A percentile compares a stretch with the other conserved stretches of the same genome.
Conservation (phyloP, 2,797 vertebrate genomes). For the Sebastolobus alascanus region DNA sequence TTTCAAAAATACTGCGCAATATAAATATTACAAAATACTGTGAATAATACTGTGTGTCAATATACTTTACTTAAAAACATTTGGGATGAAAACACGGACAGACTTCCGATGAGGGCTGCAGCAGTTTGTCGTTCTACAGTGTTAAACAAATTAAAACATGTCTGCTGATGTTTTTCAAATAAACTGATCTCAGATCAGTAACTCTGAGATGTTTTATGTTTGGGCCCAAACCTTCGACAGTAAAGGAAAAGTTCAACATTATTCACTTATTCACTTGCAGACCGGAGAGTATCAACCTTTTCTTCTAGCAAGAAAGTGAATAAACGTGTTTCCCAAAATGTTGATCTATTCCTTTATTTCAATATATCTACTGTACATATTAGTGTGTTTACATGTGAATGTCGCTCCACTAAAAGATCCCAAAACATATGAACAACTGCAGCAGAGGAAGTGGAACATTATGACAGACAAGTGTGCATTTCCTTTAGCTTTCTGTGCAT, state of each 20-base stretch:
- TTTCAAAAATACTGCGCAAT: slow-evolving; percentile 71
- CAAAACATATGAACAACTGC: slow-evolving; percentile 1
- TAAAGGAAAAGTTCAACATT: background rate
- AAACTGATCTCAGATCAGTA: slow-evolving; percentile 4
- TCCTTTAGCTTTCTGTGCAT: background rate
- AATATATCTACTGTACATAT: background rate
- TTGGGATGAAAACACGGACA: slow-evolving; percentile 36
- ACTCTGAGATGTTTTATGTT: background rate
- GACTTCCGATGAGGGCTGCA: slow-evolving; percentile 23
- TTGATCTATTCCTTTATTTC: background rate
- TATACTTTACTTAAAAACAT: slow-evolving; percentile 59
- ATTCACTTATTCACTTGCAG: background rate
- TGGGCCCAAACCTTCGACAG: background rate
- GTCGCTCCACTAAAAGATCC: background rate
- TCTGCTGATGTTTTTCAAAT: background rate
- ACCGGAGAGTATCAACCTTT: background rate
- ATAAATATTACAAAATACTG: slow-evolving; percentile 82
- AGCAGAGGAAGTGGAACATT: background rate
- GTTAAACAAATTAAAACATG: slow-evolving; percentile 1
- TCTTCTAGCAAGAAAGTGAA: background rate
- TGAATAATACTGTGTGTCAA: slow-evolving; percentile 47
- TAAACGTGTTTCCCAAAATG: background rate
- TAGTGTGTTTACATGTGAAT: background rate
- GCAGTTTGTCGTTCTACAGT: background rate
- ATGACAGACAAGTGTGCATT: background rate